Conservation (phyloP, 1,140 invertebrate genomes). For the Pseudomyrmex dendroicus region DNA sequence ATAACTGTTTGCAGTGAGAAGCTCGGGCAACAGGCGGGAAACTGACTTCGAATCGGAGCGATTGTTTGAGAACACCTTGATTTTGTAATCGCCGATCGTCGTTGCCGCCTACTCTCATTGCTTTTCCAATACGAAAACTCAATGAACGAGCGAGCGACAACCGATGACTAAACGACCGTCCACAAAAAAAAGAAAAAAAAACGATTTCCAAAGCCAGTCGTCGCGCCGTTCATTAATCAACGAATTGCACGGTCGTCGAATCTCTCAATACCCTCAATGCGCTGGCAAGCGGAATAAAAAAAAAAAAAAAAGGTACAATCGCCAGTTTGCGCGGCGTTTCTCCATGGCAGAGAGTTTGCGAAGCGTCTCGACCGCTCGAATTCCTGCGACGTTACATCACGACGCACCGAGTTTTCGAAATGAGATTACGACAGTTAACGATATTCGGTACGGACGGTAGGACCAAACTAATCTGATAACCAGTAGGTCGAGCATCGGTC, state of each 20-base stretch:
- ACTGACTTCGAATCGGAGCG: not conserved
- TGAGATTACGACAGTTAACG: slow-evolving; percentile 74
- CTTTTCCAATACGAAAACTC: slow-evolving; percentile 38
- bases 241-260: slow-evolving; percentile 33
- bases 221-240: slow-evolving; percentile 55
- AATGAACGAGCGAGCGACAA: slow-evolving; percentile 12
- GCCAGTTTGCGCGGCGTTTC: slow-evolving; percentile 53
- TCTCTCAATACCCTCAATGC: slow-evolving; percentile 44
- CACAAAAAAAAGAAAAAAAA: not conserved
- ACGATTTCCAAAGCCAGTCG: slow-evolving; percentile 35
- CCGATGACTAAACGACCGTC: slow-evolving; percentile 34
- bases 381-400: slow-evolving; percentile 66
- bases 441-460: slow-evolving; percentile 70
- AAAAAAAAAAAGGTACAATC: slow-evolving; percentile 24
- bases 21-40: not conserved
- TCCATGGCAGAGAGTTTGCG: slow-evolving; percentile 51
- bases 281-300: too few species aligned
- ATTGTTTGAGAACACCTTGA: slow-evolving; percentile 5
- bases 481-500: slow-evolving; percentile 62
- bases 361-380: slow-evolving; percentile 59
- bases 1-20: not conserved
- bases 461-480: slow-evolving; percentile 75
- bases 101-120: slow-evolving; percentile 42
- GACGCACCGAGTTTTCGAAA: slow-evolving; percentile 56
- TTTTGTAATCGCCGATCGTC: slow-evolving; percentile 44